A percentile compares a stretch with the other conserved stretches of the same genome.
phyloP scores from a whole-genome alignment of 2,888 invertebrate species.

The Pyrgus malvae region DNA sequence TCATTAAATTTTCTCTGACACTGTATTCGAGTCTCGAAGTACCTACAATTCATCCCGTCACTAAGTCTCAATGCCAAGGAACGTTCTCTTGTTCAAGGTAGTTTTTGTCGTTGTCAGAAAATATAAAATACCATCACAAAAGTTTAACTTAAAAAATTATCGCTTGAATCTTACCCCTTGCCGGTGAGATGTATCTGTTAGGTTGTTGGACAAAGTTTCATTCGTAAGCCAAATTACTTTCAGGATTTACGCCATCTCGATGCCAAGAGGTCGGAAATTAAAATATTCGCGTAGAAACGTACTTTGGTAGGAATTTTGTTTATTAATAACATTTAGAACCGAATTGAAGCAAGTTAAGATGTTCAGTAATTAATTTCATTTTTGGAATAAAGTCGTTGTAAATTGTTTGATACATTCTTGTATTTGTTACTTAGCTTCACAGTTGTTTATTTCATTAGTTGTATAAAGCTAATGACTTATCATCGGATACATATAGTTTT shows the following conservation, averaged over 20 bases:
- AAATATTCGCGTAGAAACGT: slow-evolving; percentile 32
- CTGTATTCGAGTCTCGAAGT: no score
- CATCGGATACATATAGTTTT: no score
- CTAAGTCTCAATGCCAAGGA: no score
- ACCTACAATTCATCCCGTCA: no score
- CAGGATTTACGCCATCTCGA: slow-evolving; percentile 46
- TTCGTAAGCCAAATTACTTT: slow-evolving; percentile 57
- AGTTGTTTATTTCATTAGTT: no score
- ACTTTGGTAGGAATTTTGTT: slow-evolving; percentile 38
- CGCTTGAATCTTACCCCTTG: neutral
- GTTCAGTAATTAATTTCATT: slow-evolving; percentile 22
- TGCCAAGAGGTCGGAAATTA: slow-evolving; percentile 40
- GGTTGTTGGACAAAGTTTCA: slow-evolving; percentile 44
- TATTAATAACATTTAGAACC: slow-evolving; percentile 25
- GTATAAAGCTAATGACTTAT: neutral
- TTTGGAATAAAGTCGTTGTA: slow-evolving; percentile 12
- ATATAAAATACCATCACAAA: no score
- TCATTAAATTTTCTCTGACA: no score
- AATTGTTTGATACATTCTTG: slow-evolving; percentile 10
- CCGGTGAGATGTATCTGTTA: slow-evolving; percentile 1
- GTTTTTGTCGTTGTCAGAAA: no score
- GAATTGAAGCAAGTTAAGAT: slow-evolving; percentile 18
- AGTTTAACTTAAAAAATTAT: neutral
- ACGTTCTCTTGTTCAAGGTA: no score
- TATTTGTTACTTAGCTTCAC: neutral